Evolutionary conservation across 2,888 invertebrate genomes (phyloP).

Genomic region (Latheticus oryzae): DNA sequence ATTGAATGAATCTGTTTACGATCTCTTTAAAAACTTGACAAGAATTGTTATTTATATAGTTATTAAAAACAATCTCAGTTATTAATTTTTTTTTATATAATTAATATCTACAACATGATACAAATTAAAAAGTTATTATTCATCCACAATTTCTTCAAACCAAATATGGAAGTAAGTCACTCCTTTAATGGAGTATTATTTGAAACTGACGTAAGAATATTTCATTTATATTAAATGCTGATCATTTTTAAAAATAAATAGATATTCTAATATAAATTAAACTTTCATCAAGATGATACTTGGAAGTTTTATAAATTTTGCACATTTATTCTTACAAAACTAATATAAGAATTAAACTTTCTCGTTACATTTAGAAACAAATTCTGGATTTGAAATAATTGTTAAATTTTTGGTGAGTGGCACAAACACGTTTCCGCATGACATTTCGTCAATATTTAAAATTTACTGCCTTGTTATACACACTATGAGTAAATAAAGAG

Average conservation of each 20-base stretch:
- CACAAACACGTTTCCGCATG: no score
- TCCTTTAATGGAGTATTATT: slow-evolving; percentile 28
- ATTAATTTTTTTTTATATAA: no score
- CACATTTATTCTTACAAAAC: no score
- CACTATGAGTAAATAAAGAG: slow-evolving; percentile 20
- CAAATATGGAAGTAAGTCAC: slow-evolving; percentile 24
- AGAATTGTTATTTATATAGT: no score
- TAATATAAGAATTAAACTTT: slow-evolving; percentile 9
- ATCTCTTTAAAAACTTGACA: no score
- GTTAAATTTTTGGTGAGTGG: no score
- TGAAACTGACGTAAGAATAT: slow-evolving; percentile 27
- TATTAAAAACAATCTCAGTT: no score
- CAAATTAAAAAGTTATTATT: slow-evolving; percentile 11
- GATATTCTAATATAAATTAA: slow-evolving; percentile 1
- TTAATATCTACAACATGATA: not conserved
- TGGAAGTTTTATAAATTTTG: not conserved
- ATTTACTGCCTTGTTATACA: slow-evolving; percentile 30
- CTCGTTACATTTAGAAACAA: no score
- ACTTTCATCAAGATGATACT: not conserved
- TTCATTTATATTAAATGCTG: slow-evolving; percentile 10
- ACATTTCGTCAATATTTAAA: slow-evolving; percentile 33
- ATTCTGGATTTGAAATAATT: no score
- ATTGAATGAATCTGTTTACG: no score
- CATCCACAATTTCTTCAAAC: slow-evolving; percentile 18
- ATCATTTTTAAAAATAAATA: slow-evolving; percentile 10